Evolutionary conservation across 2,797 vertebrate species (phyloP), one percentile per base, ranked within the genome.

Genomic region (Melanotaenia maccullochi): DNA sequence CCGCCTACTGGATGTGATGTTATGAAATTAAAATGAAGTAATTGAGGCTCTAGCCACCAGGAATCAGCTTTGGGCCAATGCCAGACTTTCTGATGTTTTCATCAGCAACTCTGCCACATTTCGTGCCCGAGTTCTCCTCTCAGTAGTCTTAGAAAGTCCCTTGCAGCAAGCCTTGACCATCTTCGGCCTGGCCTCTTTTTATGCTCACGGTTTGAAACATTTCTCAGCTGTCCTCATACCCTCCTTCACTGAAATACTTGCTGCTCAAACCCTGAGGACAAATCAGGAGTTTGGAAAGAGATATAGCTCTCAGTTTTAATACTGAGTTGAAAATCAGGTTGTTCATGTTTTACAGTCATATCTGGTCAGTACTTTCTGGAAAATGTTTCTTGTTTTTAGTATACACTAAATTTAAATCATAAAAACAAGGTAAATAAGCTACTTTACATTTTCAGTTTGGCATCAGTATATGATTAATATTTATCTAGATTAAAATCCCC

Each of bases 201-300:
- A 74, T 72, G 59, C 68, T 78, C 9, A 0, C 8, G 62, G 70
- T 84, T 84, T 88, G 78, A 88, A 85, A 79, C 68, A 16, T 73
- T 73, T 78, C 70, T 78, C 66, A 73, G 75, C 68, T 47, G 51
- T 68, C 81, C 71, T 71, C 36, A 32, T 70, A 68, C n/a, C 60
- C 35, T 60, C 75, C 56, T 78, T 62, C 69, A 65, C 61, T 54
- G 60, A 56, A 82, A 71, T 24, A 75, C 81, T 71, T 76, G 49
- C 5, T 65, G 81, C 81, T 70, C 58, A 75, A 81, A 84, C 82
- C 90, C 86, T 1, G 65, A 80, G 78, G 92, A 86, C 69, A 67
- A 44, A 82, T 83, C 86, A 81, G 66, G 47, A 72, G 65, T 68
- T 71, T 35, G 0, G 59, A 47, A 54, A 1, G 49, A 75, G 66